Evolutionary conservation across 2,888 invertebrate species (phyloP), one percentile per base, ranked within the genome.

Genomic region (Xanthorhoe designata): DNA sequence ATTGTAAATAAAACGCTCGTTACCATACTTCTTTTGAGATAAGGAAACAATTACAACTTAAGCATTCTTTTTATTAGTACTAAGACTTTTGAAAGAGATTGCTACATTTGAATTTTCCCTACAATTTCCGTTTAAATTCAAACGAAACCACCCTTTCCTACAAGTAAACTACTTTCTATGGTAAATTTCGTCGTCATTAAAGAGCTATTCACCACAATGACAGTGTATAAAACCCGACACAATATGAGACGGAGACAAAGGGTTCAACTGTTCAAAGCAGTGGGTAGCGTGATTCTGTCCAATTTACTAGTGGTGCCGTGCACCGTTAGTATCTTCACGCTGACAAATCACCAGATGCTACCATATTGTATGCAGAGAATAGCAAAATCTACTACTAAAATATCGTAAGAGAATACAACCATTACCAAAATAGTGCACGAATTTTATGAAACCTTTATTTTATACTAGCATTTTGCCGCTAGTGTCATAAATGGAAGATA

Each of bases 271-370:
- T 79, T 78, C 79, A 75, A 80, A 83, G 78, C 80, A 80, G 82
- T 80, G 83, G 83, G 80, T 91, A 88, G 91, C 92, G 91, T 92
- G 92, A 85, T 90, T 85, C 79, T 79, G 80, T 80, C 79, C 90
- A 90, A 91, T 91, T 91, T 87, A 82, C 81, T 80, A 78, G 77
- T 80, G 82, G 84, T 83, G 85, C 82, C 87, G 81, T 82, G 85
- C 84, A 83, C 84, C 81, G 85, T 86, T 86, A 86, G 84, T 86
- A 86, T 89, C 83, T 86, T 84, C 84, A 83, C 84, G 76, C 79
- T 86, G 86, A 88, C 87, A 89, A 90, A 90, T 90, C 85, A 85
- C 84, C 78, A 80, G 80, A 77, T 78, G 78, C 78, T 77, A 76
- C 78, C 72, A 73, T 78, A 78, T 76, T 80, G 77, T 82, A 80